A percentile compares a stretch with the other conserved stretches of the same genome.
phyloP scores from a whole-genome alignment of 2,797 vertebrate genomes.

The Oceanodroma leucorhoa region DNA sequence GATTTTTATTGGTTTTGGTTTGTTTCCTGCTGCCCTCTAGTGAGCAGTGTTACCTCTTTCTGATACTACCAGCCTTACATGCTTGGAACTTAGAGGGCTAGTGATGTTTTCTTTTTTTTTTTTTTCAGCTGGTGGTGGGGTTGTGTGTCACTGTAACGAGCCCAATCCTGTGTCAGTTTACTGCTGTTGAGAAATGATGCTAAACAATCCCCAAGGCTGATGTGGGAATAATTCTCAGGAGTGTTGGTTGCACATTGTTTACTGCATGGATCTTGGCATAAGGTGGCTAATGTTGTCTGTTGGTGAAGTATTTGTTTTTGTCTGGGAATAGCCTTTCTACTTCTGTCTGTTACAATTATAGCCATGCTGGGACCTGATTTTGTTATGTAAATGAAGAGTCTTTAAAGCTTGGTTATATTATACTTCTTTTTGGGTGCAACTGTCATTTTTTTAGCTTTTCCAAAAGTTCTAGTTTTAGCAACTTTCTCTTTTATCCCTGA shows the following conservation, averaged over 20 bases:
- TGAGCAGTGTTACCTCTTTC: neutral
- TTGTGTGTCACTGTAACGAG: neutral
- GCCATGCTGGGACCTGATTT: neutral
- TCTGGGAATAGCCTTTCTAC: neutral
- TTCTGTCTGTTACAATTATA: neutral
- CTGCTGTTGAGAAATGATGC: neutral
- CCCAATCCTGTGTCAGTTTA: neutral
- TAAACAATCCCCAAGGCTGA: neutral
- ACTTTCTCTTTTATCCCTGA: neutral
- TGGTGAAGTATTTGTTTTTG: neutral
- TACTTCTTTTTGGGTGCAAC: neutral
- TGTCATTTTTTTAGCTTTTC: neutral
- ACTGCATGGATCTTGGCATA: neutral
- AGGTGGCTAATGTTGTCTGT: neutral
- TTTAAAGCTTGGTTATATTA: neutral
- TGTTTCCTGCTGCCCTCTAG: slow-evolving; percentile 56
- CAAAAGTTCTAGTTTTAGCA: neutral
- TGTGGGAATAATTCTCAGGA: neutral
- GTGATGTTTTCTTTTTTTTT: neutral
- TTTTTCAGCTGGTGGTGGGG: neutral
- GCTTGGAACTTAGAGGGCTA: neutral
- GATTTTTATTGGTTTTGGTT: neutral
- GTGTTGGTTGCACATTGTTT: neutral
- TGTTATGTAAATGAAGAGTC: neutral
- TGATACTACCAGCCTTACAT: neutral